Evolutionary conservation across 2,113 vertebrate species (phyloP), one percentile per base, ranked within the genome.

Genomic region (Dendropsophus ebraccatus): DNA sequence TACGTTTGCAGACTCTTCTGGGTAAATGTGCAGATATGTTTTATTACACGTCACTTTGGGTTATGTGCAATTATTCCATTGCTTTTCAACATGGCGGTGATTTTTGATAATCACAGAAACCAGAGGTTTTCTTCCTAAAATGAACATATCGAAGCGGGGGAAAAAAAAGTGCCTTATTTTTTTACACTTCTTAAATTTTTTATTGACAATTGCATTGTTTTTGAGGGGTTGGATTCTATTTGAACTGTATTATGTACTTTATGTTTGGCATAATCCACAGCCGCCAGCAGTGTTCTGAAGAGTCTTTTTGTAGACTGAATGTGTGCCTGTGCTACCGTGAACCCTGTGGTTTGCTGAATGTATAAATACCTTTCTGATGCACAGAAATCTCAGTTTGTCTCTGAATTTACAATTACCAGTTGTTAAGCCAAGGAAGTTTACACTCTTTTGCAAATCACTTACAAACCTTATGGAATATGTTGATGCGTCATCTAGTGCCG

Each of bases 141-240:
- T 3, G 92, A 92, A 84, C 91, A 92, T 93, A 94, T 94, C 92
- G 19, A 70, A 70, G 19, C 65, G 41, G 41, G n/a, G n/a, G 91
- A 92, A 91, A 93, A 94, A 90, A 94, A 95, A 94, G 95, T 96
- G 95, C 95, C 94, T 96, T 96, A 96, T 95, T 94, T 95, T 94
- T 95, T 92, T 89, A 93, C 93, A 92, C 60, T 92, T 91, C 90
- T 94, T 95, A 93, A 87, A 87, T 93, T 89, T 91, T 92, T 92
- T 93, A 87, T 89, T 93, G 91, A 93, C 90, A 90, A 89, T 90
- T 89, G 91, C 91, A 89, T 87, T 91, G 84, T 92, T 88, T 87
- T 74, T n/a, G 56, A 8, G 54, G 76, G 47, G 67, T 79, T 85
- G 6, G 45, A 79, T 85, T 85, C 58, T 85, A 78, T 65, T 67